A percentile compares a stretch with the other conserved stretches of the same genome.
Evolutionary conservation across 2,797 vertebrate genomes (phyloP).

Genomic region (Rhinatrema bivittatum): DNA sequence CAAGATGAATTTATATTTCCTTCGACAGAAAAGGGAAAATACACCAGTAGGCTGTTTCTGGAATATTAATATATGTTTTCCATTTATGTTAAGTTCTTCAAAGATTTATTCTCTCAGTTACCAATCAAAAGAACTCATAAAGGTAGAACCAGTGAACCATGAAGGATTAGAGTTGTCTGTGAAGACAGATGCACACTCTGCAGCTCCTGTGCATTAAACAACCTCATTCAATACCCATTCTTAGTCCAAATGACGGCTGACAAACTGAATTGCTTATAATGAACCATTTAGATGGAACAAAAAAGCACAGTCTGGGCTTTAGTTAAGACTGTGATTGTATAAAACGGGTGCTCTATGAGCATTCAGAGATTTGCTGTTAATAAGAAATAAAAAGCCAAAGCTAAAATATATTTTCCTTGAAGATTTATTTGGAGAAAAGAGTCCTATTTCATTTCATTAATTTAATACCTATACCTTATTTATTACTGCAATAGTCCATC

Average conservation of each 20-base stretch:
- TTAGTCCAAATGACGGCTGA: conserved; percentile 12
- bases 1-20: conserved; percentile 30
- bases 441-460: too few relatives aligned
- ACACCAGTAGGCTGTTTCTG: conserved; percentile 16
- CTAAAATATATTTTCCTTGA: neutral
- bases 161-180: conserved; percentile 37
- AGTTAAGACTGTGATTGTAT: conserved; percentile 5
- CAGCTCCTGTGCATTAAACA: conserved; percentile 12
- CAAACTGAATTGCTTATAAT: conserved; percentile 9
- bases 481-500: too few relatives aligned
- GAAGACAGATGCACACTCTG: conserved; percentile 26
- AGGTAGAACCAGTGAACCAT: conserved; percentile 26
- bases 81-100: conserved; percentile 36
- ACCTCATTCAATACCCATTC: neutral
- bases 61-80: conserved; percentile 31
- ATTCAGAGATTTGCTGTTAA: neutral
- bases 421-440: conserved; percentile 1
- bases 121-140: conserved; percentile 50
- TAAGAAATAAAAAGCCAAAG: neutral
- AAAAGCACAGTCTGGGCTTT: neutral
- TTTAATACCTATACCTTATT: too few relatives aligned
- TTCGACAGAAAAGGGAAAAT: conserved; percentile 31
- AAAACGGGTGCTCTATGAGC: neutral
- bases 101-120: conserved; percentile 56
- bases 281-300: conserved; percentile 4